Evolutionary conservation across 1,140 invertebrate species (phyloP).

Genomic region (Tribolium madens): DNA sequence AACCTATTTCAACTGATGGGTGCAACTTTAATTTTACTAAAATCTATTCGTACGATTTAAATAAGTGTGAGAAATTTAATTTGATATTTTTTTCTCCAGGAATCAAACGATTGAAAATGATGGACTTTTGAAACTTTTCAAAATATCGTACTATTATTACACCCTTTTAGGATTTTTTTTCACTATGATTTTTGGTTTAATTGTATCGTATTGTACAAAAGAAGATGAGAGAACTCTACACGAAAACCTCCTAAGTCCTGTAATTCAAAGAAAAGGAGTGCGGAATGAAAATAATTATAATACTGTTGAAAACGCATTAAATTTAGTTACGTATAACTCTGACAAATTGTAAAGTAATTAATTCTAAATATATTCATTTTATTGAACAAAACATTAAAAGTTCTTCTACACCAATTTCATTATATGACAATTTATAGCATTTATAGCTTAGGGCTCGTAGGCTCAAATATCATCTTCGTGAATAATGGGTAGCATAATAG

Average conservation of each 20-base stretch:
- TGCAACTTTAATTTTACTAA: conserved; percentile 43
- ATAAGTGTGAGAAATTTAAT: background rate
- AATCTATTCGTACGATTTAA: background rate
- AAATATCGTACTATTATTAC: conserved; percentile 16
- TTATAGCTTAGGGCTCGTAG: no score
- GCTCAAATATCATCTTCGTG: no score
- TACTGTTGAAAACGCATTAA: conserved; percentile 7
- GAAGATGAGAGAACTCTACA: background rate
- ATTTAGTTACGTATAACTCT: background rate
- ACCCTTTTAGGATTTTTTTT: background rate
- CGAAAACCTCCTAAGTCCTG: background rate
- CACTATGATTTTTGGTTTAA: background rate
- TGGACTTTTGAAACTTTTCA: background rate
- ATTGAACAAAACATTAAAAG: no score
- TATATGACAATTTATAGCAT: no score
- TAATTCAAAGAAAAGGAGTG: background rate
- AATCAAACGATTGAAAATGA: background rate
- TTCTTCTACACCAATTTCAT: no score
- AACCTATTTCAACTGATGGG: conserved; percentile 51
- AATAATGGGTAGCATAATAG: no score
- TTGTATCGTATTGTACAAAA: background rate
- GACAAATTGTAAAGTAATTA: no score
- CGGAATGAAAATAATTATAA: background rate
- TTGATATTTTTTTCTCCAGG: background rate
- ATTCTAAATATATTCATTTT: no score